Evolutionary conservation across 2,113 vertebrate species (phyloP), one percentile per base, ranked within the genome.

Genomic region (Camelus dromedarius): DNA sequence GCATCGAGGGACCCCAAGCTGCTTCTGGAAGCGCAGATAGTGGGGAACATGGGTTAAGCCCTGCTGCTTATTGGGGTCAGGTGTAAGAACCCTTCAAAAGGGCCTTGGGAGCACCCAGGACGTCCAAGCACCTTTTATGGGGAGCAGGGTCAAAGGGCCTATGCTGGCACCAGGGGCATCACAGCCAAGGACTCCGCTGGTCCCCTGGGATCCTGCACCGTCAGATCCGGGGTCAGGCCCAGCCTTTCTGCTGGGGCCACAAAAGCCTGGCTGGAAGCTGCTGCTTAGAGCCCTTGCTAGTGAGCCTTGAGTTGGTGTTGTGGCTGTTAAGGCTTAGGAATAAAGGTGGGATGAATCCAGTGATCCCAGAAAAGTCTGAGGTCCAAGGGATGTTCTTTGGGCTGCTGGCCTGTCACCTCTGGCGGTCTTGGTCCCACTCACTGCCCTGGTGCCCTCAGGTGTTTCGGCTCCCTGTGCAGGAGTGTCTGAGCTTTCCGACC

Each of bases 381-480:
- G 48, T 3, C 19, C 0, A 1, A 24, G 24, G 19, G 70, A 16
- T 4, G 9, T 5, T 8, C 30, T 0, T 12, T 6, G 16, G 26
- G 19, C 48, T 20, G 28, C n/a, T 18, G 35, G 18, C 20, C 52
- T 3, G 32, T 35, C 13, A 2, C 18, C 32, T 28, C 52, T 0
- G 14, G 19, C 8, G 52, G 20, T 66, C 1, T 0, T 0, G 2
- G 8, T 14, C 73, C 24, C 0, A 0, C 80, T 75, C 8, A 30
- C 0, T 0, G 13, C 35, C 66, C 76, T 28, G 0, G 35, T 8
- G 2, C 93, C 91, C 56, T 5, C 94, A 99, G 99, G 98, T 99
- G 20, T 97, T 98, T 89, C 99, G 98, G 60, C 97, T 99, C 0
- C 99, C 99, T 0, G 99, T 99, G 62, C 99, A 99, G 98, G 98